Base-by-base conservation (phyloP, 2,113 vertebrate species). In the Pterocles orientalis region DNA sequence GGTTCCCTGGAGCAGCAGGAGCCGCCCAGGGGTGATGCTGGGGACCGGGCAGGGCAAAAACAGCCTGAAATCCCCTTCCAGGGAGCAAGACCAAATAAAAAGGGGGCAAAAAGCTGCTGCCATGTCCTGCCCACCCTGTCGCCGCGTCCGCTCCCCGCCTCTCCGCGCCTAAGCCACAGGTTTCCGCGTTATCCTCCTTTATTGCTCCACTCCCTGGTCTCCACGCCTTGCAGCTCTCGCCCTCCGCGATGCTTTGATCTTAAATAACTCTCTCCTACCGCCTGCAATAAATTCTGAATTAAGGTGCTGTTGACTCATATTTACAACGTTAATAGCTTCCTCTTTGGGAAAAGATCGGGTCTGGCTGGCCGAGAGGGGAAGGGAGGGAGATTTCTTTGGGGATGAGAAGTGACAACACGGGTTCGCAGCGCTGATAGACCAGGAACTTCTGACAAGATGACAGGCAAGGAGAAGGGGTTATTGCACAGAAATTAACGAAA, bases 251-350 rank as follows among this genome's bases (percentile, higher is more conserved):
- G 82, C 66, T 95, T 86, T 79, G 71, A 51, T 94, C 75, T 82
- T 48, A 85, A 82, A 45, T 76, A 82, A 86, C 81, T 77, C 68
- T 82, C 69, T 62, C 77, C 43, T 78, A 50, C 56, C 24, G 64
- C 73, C 82, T 28, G 84, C 85, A 90, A 91, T 96, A 96, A 94
- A 96, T 93, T 66, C 66, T 14, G 93, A 78, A 92, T 95, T 81
- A 89, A 94, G 92, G 89, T 58, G 86, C 77, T 65, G 89, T 54
- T 86, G 95, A 28, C 83, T 96, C 89, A 8, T 48, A 77, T 95
- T 96, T 86, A 65, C 81, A 79, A 11, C 69, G 14, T 56, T 89
- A 90, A 93, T 78, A 19, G 77, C 60, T 94, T 96, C 95, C 92
- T 96, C 78, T 66, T 14, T 12, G 73, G 81, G 83, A 45, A 56